phyloP scores from a whole-genome alignment of 1,140 invertebrate species.

The Ylistrum balloti region DNA sequence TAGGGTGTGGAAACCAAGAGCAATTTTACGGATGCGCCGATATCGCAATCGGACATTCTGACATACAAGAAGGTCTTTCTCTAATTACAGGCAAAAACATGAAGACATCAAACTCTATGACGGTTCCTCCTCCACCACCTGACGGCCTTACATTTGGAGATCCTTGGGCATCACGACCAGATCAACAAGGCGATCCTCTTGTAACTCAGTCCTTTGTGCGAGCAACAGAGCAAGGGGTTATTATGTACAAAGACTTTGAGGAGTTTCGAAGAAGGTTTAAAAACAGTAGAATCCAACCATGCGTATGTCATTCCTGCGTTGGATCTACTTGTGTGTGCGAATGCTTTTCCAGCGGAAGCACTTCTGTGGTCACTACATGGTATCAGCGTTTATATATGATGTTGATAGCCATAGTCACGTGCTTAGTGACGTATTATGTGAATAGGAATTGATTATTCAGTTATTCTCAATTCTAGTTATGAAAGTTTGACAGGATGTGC shows the following conservation, averaged over 20 bases:
- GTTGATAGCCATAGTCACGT: not conserved
- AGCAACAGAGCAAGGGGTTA: not conserved
- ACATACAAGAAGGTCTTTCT: constrained; percentile 62
- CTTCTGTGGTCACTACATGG: not conserved
- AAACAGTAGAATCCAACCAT: constrained; percentile 59
- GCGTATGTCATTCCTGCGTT: constrained; percentile 61
- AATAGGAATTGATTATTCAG: not conserved
- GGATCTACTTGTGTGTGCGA: constrained; percentile 64
- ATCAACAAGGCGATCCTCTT: not conserved
- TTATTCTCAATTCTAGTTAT: not conserved
- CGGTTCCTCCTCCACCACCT: constrained; percentile 51
- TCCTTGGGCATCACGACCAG: constrained; percentile 31
- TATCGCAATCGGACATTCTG: constrained; percentile 75
- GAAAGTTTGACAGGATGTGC: not conserved
- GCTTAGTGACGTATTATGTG: not conserved
- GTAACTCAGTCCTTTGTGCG: not conserved
- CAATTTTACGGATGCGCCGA: constrained; percentile 80
- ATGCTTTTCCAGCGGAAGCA: constrained; percentile 46
- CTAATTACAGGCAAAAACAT: constrained; percentile 54
- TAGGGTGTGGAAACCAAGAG: constrained; percentile 78
- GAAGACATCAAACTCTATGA: constrained; percentile 46
- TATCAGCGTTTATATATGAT: not conserved
- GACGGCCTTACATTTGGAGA: constrained; percentile 21
- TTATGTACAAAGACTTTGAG: constrained; percentile 53
- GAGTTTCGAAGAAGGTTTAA: constrained; percentile 55